These are phyloP conservation scores for Ciconia stormi DNA, from an alignment of 2,113 vertebrate species.

Conservation along the genomic window DNA sequence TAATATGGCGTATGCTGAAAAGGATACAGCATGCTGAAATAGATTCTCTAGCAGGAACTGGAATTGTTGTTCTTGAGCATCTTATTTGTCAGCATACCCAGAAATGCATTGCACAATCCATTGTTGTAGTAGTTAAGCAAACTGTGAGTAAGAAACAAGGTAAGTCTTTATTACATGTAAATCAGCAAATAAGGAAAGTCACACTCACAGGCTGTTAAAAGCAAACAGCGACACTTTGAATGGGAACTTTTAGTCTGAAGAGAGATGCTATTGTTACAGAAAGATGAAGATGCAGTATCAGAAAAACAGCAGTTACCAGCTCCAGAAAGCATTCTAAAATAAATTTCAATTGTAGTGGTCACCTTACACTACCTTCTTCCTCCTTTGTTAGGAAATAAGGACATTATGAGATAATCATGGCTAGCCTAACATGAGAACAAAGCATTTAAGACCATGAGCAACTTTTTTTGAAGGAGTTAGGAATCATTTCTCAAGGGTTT, in stretches of 20 bases:
- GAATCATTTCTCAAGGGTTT: neutral
- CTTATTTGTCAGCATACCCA: neutral
- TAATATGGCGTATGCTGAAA: neutral
- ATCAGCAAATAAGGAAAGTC: neutral
- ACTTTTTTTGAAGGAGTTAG: neutral
- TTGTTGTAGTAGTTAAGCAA: neutral
- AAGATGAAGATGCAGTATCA: neutral
- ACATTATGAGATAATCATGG: neutral
- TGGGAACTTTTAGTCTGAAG: neutral
- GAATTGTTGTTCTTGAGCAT: neutral
- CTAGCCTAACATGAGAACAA: neutral
- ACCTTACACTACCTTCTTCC: neutral
- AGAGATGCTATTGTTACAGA: neutral
- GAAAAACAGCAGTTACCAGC: neutral
- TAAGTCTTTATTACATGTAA: neutral
- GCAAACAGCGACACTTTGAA: neutral
- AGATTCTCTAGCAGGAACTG: neutral
- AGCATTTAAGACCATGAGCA: neutral
- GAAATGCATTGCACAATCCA: neutral
- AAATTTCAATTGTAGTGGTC: neutral
- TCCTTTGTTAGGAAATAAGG: neutral
- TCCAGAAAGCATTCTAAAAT: neutral
- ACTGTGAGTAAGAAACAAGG: neutral
- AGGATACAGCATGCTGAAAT: neutral
- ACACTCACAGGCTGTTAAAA: neutral